Percentiles rank a stretch among this genome's conserved stretches.
These are phyloP conservation scores for Patagioenas fasciata DNA, from an alignment of 2,113 vertebrate genomes.

Conservation along the genomic window DNA sequence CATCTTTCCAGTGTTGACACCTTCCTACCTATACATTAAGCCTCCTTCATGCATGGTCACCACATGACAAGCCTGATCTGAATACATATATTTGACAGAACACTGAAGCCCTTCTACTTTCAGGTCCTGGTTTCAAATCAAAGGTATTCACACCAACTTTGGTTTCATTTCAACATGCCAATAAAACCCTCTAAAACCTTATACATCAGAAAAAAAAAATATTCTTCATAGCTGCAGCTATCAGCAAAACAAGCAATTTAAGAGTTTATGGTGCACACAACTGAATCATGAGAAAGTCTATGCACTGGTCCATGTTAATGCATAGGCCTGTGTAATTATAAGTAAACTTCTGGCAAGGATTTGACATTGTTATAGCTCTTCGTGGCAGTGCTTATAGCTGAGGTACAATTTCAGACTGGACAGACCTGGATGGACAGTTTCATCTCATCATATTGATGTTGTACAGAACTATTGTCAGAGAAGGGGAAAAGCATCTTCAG, in stretches of 20 bases:
- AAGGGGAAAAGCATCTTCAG: too few relatives aligned
- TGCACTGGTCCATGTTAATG: not conserved
- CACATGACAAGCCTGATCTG: accelerated
- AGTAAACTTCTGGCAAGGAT: not conserved
- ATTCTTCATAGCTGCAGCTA: not conserved
- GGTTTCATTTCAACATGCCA: not conserved
- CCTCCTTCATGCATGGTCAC: not conserved
- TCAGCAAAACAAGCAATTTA: not conserved
- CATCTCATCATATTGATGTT: not conserved
- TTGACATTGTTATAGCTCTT: not conserved
- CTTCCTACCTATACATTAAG: not conserved
- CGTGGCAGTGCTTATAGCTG: not conserved
- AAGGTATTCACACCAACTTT: not conserved
- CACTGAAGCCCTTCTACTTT: not conserved
- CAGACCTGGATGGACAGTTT: not conserved
- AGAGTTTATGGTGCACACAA: not conserved
- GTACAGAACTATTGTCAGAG: not conserved
- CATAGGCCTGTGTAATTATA: not conserved
- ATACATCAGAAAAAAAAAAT: not conserved
- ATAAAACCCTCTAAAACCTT: not conserved
- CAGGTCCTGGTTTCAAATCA: not conserved
- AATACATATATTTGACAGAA: not conserved
- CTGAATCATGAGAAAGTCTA: not conserved
- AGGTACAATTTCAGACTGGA: not conserved
- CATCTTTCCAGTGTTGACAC: not conserved